Evolutionary conservation across 2,113 vertebrate species (phyloP), one percentile per base, ranked within the genome.

Genomic region (Nycticebus coucang): DNA sequence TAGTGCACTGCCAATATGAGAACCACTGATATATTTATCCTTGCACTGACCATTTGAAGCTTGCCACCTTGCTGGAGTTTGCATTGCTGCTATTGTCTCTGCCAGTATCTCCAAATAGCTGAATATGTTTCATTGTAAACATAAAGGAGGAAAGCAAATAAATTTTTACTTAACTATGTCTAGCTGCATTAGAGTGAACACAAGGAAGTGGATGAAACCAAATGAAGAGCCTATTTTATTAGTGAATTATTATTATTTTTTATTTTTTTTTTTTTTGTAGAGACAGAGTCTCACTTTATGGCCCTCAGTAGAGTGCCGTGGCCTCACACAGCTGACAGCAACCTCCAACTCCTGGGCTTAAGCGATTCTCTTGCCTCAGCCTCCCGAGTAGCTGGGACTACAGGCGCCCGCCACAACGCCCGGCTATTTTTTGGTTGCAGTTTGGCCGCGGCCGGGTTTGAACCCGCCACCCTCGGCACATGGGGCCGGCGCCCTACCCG

Each of bases 241-340:
- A 55, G 26, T 88, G 21, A 78, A 85, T 78, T 87, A 71, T 72
- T 92, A n/a, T n/a, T n/a, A n/a, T n/a, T n/a, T n/a, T n/a, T n/a
- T n/a, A n/a, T n/a, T n/a, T n/a, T n/a, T n/a, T n/a, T n/a, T n/a
- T n/a, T n/a, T n/a, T n/a, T n/a, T n/a, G n/a, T n/a, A n/a, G n/a
- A n/a, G n/a, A n/a, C n/a, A n/a, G n/a, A n/a, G n/a, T n/a, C n/a
- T n/a, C n/a, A n/a, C n/a, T n/a, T n/a, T n/a, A n/a, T n/a, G n/a
- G n/a, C n/a, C n/a, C n/a, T n/a, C n/a, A n/a, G n/a, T n/a, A n/a
- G n/a, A n/a, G n/a, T n/a, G n/a, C n/a, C n/a, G n/a, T n/a, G n/a
- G n/a, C n/a, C n/a, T n/a, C n/a, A n/a, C n/a, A n/a, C n/a, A n/a
- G n/a, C n/a, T n/a, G n/a, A n/a, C n/a, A n/a, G n/a, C n/a, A n/a